Evolutionary conservation across 2,888 invertebrate genomes (phyloP).

Genomic region (Leptopilina myrica): DNA sequence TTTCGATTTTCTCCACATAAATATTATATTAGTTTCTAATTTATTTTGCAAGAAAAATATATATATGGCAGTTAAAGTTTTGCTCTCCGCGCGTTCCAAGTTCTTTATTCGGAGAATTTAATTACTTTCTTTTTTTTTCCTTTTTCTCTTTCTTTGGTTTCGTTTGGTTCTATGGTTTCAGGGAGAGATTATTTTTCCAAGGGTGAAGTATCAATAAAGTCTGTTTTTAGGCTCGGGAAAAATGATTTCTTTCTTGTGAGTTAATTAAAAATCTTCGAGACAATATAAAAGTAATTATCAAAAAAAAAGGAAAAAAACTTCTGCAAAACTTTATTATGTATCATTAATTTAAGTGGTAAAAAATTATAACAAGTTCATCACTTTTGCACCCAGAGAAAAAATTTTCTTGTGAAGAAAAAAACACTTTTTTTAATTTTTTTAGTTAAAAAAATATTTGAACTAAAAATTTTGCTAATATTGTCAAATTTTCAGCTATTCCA

Average conservation of each 20-base stretch:
- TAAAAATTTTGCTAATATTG: no score
- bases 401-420: no score
- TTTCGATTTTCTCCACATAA: neutral
- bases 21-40: neutral
- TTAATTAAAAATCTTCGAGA: neutral
- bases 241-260: neutral
- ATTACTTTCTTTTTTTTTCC: constrained; percentile 8
- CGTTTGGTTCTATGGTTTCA: constrained; percentile 7
- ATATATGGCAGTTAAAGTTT: neutral
- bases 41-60: constrained; percentile 3
- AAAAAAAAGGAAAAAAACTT: no score
- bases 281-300: no score
- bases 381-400: no score
- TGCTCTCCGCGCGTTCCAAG: neutral
- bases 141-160: constrained; percentile 1
- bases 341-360: no score
- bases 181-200: constrained; percentile 8
- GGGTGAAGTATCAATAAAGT: constrained; percentile 8
- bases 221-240: constrained; percentile 5
- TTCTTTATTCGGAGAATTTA: constrained; percentile 13
- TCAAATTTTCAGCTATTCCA: no score
- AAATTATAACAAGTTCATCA: no score
- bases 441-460: no score
- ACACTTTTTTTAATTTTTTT: no score
- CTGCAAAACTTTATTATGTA: no score